Evolutionary conservation across 2,888 invertebrate species (phyloP), one percentile per base, ranked within the genome.

Genomic region (Drosophila buzzatii): DNA sequence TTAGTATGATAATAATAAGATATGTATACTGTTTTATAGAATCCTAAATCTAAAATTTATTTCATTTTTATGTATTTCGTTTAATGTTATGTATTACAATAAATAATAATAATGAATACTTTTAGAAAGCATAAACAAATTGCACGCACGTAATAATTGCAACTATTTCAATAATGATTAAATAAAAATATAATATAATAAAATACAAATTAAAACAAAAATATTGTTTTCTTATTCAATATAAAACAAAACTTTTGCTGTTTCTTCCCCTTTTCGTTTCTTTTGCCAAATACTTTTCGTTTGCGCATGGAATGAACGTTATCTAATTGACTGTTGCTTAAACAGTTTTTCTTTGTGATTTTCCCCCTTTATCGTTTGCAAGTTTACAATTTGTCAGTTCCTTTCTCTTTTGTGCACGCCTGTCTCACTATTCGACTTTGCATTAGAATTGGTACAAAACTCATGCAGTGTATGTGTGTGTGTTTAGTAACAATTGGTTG

Each of bases 41-140:
- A 51, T 37, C n/a, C 51, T 79, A 72, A 68, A 39, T 27, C 87
- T 81, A 80, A 62, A 52, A 59, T 49, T 52, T 42, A 67, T 49
- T 41, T 31, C 14, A 14, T 35, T 52, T 60, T 62, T 41, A 18
- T 55, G 18, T 52, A 27, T 55, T 55, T 55, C 55, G 31, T 67
- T 63, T 53, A 73, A 68, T 72, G 51, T 76, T 75, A 77, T 74
- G 65, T 75, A 75, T 79, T 74, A 72, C 63, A 89, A 85, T 86
- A 86, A 87, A 89, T 86, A 90, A 70, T 86, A 90, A 70, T 74
- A 80, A 79, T 85, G 77, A 83, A 90, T 87, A 85, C 86, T 85
- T 87, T 87, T 90, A 62, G 77, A 88, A 87, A 87, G 86, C 89
- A 87, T 89, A 87, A 87, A 88, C 76, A 89, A 81, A 87, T 87